Conservation (phyloP, 2,797 vertebrate genomes). For the Toxotes lorentzi region DNA sequence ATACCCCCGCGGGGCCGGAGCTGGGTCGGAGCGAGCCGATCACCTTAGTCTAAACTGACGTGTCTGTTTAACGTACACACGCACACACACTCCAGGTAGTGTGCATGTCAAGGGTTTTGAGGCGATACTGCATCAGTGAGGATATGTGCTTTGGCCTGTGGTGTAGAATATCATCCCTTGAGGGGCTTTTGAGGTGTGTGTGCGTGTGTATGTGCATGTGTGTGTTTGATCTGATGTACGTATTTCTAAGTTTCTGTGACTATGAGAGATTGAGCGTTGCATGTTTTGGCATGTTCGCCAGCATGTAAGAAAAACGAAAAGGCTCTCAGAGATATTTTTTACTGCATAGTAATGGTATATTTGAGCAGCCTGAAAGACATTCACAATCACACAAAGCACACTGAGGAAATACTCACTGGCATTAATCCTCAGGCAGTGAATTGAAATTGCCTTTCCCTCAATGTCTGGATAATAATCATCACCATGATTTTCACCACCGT, state of each 20-base stretch:
- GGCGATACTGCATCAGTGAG: slow-evolving; percentile 65
- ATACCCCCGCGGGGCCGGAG: slow-evolving; percentile 80
- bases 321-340: slow-evolving; percentile 51
- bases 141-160: slow-evolving; percentile 61
- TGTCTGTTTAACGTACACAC: slow-evolving; percentile 81
- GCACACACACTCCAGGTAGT: slow-evolving; percentile 68
- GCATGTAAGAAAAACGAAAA: slow-evolving; percentile 66
- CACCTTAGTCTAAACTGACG: slow-evolving; percentile 92
- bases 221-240: slow-evolving; percentile 72
- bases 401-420: slow-evolving; percentile 75
- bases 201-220: slow-evolving; percentile 32
- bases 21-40: slow-evolving; percentile 85
- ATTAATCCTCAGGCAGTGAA: slow-evolving; percentile 76
- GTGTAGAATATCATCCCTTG: slow-evolving; percentile 76
- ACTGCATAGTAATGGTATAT: slow-evolving; percentile 64
- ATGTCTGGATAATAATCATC: slow-evolving; percentile 72
- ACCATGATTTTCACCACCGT: slow-evolving; percentile 66
- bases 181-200: slow-evolving; percentile 62
- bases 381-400: slow-evolving; percentile 54
- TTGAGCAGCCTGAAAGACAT: slow-evolving; percentile 57
- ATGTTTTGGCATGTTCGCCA: slow-evolving; percentile 75
- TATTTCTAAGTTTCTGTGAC: slow-evolving; percentile 70
- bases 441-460: slow-evolving; percentile 60
- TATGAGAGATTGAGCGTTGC: slow-evolving; percentile 73
- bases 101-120: slow-evolving; percentile 66